Conservation (phyloP, 2,113 vertebrate genomes). For the Podocnemis expansa region DNA sequence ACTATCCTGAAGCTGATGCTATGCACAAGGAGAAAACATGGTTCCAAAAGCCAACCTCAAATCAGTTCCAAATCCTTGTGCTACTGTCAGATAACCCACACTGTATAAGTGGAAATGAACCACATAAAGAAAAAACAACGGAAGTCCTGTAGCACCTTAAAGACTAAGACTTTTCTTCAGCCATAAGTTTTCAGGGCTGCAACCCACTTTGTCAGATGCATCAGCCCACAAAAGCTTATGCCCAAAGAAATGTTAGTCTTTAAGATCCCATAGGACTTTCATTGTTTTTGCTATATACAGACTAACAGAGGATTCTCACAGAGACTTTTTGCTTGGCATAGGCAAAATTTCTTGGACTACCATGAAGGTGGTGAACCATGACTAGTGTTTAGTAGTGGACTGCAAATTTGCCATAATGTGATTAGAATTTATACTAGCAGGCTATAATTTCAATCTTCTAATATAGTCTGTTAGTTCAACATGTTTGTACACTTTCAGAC, state of each 20-base stretch:
- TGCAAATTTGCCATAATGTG: not conserved
- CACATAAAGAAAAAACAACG: accelerated
- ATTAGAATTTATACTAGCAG: not conserved
- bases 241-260: no score
- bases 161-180: no score
- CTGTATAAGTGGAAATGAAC: accelerated
- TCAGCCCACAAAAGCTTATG: no score
- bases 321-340: not conserved
- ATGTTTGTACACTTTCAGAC: not conserved
- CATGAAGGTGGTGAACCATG: accelerated
- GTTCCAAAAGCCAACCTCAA: not conserved
- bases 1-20: not conserved
- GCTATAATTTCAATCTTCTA: not conserved
- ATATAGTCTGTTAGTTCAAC: not conserved
- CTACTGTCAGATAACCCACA: not conserved
- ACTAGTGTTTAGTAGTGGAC: not conserved
- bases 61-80: not conserved
- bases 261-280: no score
- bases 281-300: no score
- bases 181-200: no score
- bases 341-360: not conserved
- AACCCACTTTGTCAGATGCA: no score
- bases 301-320: no score
- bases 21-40: accelerated
- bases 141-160: no score